A percentile compares a stretch with the other conserved stretches of the same genome.
Evolutionary conservation across 2,113 vertebrate species (phyloP).

Genomic region (Trematocara macrostoma): DNA sequence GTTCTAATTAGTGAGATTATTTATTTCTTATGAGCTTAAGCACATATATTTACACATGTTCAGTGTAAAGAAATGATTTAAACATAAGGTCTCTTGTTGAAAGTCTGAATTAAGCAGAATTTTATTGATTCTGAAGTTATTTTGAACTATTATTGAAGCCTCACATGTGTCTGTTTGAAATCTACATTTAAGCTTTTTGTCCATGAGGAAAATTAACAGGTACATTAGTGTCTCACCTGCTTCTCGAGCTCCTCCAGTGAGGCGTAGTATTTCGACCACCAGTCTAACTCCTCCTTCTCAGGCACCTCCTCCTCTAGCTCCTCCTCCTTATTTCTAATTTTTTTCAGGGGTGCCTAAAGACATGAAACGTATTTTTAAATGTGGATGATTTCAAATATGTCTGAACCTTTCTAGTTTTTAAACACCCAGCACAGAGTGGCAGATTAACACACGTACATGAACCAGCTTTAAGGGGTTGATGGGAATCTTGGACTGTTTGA

Average conservation of each 20-base stretch:
- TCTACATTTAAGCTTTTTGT: neutral
- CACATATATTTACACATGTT: neutral
- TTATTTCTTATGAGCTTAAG: neutral
- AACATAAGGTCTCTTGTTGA: fast-evolving
- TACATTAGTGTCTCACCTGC: conserved; percentile 64
- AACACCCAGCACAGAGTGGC: no score
- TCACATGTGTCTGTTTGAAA: neutral
- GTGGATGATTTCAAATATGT: neutral
- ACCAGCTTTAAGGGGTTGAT: conserved; percentile 48
- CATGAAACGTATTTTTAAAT: neutral
- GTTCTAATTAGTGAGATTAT: neutral
- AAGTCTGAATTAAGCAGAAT: neutral
- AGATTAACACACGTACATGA: neutral
- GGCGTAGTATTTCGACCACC: conserved; percentile 95
- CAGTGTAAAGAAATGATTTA: neutral
- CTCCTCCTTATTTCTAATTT: conserved; percentile 59
- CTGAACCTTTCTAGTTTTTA: neutral
- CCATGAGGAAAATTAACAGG: neutral
- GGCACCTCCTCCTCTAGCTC: conserved; percentile 83
- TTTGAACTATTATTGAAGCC: neutral
- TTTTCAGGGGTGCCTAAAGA: conserved; percentile 75
- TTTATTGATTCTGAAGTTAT: neutral
- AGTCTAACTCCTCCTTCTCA: conserved; percentile 87
- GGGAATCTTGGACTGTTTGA: conserved; percentile 66
- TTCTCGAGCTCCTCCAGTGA: conserved; percentile 82